phyloP scores from a whole-genome alignment of 2,797 vertebrate species.

The Lycodopsis pacificus region DNA sequence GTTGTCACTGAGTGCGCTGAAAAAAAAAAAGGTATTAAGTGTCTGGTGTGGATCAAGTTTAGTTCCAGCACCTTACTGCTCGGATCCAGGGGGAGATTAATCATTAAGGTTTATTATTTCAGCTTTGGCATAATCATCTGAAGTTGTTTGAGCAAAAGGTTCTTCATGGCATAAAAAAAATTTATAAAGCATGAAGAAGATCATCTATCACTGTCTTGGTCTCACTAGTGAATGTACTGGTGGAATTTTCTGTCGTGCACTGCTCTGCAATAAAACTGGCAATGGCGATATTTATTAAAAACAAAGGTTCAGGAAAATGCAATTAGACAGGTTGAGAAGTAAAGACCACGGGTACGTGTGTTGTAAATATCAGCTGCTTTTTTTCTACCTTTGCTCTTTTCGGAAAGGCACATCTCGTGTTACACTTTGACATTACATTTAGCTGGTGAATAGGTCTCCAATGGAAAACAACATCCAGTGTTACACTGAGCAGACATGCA shows the following conservation, averaged over 20 bases:
- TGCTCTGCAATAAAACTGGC: slow-evolving; percentile 39
- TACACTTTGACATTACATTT: slow-evolving; percentile 28
- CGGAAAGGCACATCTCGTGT: slow-evolving; percentile 41
- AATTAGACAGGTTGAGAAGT: slow-evolving; percentile 20
- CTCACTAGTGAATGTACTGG: slow-evolving; percentile 9
- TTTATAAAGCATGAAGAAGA: slow-evolving; percentile 38
- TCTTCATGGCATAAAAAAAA: slow-evolving; percentile 21
- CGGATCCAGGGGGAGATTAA: slow-evolving; percentile 35
- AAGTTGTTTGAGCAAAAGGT: slow-evolving; percentile 29
- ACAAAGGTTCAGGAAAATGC: slow-evolving; percentile 22
- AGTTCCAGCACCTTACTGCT: slow-evolving; percentile 41
- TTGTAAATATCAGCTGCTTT: slow-evolving; percentile 12
- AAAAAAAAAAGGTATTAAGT: slow-evolving; percentile 12
- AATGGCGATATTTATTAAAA: slow-evolving; percentile 30
- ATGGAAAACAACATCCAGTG: background rate
- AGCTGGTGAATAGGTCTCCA: background rate
- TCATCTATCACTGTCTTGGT: slow-evolving; percentile 64
- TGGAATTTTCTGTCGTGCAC: slow-evolving; percentile 24
- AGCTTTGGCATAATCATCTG: slow-evolving; percentile 43
- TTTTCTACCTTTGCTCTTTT: slow-evolving; percentile 46
- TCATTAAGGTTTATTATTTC: slow-evolving; percentile 55
- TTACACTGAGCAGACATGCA: slow-evolving; percentile 25
- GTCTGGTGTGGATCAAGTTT: slow-evolving; percentile 11
- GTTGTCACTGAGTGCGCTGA: background rate
- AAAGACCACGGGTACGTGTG: background rate